These are phyloP conservation scores for Hydrocynus forskahlii DNA, from an alignment of 2,797 vertebrate genomes.

Conservation along the genomic window DNA sequence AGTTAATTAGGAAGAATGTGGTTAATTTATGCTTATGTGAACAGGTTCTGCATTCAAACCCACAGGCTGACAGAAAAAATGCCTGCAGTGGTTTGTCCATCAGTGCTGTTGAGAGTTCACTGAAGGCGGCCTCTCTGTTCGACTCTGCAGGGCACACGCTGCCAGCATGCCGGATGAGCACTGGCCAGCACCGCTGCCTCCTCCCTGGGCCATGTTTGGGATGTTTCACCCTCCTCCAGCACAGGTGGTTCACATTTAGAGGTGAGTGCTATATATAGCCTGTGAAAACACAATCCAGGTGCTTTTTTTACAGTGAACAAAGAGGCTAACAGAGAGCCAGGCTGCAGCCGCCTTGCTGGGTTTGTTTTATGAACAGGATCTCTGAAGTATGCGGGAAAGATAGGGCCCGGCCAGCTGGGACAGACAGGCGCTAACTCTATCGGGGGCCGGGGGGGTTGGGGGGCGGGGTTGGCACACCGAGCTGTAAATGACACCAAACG, in stretches of 20 bases:
- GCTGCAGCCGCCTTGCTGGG: conserved; percentile 56
- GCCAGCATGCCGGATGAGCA: conserved; percentile 41
- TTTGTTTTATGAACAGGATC: conserved; percentile 65
- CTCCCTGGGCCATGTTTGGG: conserved; percentile 51
- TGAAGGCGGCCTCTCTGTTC: conserved; percentile 26
- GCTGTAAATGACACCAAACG: conserved; percentile 53
- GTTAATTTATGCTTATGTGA: not conserved
- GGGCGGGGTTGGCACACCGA: conserved; percentile 40
- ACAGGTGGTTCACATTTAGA: conserved; percentile 73
- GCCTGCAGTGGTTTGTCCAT: conserved; percentile 16
- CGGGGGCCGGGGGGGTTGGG: too few species aligned
- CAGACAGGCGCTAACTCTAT: conserved; percentile 48
- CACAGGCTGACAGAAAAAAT: conserved; percentile 1
- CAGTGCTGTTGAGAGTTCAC: conserved; percentile 20
- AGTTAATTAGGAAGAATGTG: too few species aligned
- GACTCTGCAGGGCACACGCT: conserved; percentile 20
- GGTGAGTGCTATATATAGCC: conserved; percentile 71
- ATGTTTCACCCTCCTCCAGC: conserved; percentile 56
- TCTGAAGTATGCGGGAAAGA: conserved; percentile 60
- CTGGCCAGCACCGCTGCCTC: conserved; percentile 39
- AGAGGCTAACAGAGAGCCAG: conserved; percentile 59
- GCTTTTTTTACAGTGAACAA: conserved; percentile 58
- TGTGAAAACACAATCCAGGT: conserved; percentile 74
- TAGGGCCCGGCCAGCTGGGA: conserved; percentile 54
- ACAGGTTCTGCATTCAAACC: not conserved